Conservation (phyloP, 2,888 invertebrate species). For the Aradus depressus region DNA sequence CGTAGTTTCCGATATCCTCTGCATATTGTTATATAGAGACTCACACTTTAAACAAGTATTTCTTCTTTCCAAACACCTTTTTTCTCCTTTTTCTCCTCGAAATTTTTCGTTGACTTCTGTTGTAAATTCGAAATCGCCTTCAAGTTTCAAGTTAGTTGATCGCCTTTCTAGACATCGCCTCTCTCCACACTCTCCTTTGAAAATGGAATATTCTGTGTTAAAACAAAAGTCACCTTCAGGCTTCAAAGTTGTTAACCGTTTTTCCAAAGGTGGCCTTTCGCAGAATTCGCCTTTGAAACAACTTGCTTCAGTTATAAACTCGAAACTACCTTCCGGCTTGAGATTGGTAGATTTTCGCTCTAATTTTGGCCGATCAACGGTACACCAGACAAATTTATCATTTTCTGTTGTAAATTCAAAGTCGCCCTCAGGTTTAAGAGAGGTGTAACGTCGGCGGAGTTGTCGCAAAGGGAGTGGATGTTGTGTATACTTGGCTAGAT, state of each 20-base stretch:
- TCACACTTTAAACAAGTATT: conserved; percentile 7
- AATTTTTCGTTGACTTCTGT: conserved; percentile 27
- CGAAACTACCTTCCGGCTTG: conserved; percentile 24
- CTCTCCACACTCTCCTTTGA: conserved; percentile 24
- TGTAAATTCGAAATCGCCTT: conserved; percentile 24
- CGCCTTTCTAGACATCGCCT: conserved; percentile 25
- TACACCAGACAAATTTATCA: conserved; percentile 19
- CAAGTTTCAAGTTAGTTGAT: conserved; percentile 27
- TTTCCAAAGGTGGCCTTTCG: conserved; percentile 23
- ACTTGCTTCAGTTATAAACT: conserved; percentile 21
- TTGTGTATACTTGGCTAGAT: conserved; percentile 14
- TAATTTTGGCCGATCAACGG: conserved; percentile 18
- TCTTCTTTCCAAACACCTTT: not conserved
- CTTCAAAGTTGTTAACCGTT: conserved; percentile 27
- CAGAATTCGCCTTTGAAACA: conserved; percentile 20
- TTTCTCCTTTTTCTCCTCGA: conserved; percentile 21
- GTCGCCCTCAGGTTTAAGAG: conserved; percentile 27
- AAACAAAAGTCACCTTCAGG: conserved; percentile 25
- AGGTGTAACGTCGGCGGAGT: conserved; percentile 25
- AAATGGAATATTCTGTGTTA: conserved; percentile 26
- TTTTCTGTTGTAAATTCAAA: conserved; percentile 23
- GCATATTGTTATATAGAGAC: conserved; percentile 7
- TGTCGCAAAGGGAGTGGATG: conserved; percentile 3
- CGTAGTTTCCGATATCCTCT: conserved; percentile 9
- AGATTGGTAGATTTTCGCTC: conserved; percentile 14